Percentiles rank a stretch among this genome's conserved stretches.
phyloP scores from a whole-genome alignment of 2,113 vertebrate genomes.

The Protobothrops mucrosquamatus region DNA sequence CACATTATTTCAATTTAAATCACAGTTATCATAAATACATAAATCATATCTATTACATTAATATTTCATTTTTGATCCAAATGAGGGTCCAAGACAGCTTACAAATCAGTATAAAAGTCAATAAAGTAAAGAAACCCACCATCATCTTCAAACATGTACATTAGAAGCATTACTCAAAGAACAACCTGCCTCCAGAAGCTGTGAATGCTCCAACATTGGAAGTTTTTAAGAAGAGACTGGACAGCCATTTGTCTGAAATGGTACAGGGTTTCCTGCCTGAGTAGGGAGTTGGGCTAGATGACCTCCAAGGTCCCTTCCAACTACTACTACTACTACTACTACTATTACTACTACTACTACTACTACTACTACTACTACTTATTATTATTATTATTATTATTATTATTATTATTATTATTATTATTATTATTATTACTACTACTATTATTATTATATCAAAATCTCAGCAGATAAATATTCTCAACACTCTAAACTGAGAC shows the following conservation, averaged over 20 bases:
- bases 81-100: neutral
- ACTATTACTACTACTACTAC: no score
- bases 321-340: no score
- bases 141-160: neutral
- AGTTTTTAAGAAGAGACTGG: neutral
- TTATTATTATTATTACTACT: no score
- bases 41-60: neutral
- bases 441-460: neutral
- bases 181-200: no score
- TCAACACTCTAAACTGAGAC: neutral
- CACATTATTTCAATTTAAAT: neutral
- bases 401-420: no score
- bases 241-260: no score
- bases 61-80: neutral
- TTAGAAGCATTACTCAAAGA: neutral
- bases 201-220: no score
- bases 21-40: neutral
- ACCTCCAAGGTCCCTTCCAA: no score
- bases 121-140: neutral
- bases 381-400: no score
- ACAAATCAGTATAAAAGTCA: neutral
- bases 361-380: no score
- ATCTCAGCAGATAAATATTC: neutral
- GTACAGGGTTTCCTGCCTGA: no score
- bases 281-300: no score